Conservation (phyloP, 2,888 invertebrate genomes). For the Heliconius ismenius region DNA sequence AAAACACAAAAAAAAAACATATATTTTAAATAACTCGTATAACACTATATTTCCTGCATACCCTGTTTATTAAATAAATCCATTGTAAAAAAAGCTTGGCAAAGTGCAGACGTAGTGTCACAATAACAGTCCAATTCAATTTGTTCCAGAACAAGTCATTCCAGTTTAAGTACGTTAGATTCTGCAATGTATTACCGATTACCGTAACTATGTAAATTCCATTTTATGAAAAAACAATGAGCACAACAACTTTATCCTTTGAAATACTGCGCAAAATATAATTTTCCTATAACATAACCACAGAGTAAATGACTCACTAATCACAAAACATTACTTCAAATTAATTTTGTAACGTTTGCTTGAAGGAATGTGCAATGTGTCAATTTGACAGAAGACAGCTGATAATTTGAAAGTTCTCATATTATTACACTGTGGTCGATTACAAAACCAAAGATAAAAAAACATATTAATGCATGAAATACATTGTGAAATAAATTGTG, state of each 20-base stretch:
- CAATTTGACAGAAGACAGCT: constrained; percentile 27
- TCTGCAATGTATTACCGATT: neutral
- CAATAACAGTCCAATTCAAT: constrained; percentile 38
- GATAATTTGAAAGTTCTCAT: constrained; percentile 25
- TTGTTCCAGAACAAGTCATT: constrained; percentile 25
- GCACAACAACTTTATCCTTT: constrained; percentile 12
- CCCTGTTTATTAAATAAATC: constrained; percentile 63
- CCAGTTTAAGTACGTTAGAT: constrained; percentile 23
- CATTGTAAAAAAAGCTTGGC: constrained; percentile 48
- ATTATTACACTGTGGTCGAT: constrained; percentile 4
- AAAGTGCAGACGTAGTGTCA: constrained; percentile 39
- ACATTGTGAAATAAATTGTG: neutral
- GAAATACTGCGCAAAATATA: constrained; percentile 27
- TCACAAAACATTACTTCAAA: constrained; percentile 17
- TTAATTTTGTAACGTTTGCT: constrained; percentile 16
- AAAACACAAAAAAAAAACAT: neutral
- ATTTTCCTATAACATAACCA: constrained; percentile 23
- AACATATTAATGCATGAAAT: neutral
- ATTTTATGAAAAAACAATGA: constrained; percentile 11
- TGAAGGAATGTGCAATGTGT: constrained; percentile 15
- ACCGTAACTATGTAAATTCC: constrained; percentile 24
- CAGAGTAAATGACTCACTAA: constrained; percentile 35
- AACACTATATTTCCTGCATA: constrained; percentile 41
- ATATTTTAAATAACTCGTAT: neutral
- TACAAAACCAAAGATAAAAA: constrained; percentile 5